These are phyloP conservation scores for Thripadectes ignobilis DNA, from an alignment of 2,797 vertebrate genomes.

Conservation along the genomic window DNA sequence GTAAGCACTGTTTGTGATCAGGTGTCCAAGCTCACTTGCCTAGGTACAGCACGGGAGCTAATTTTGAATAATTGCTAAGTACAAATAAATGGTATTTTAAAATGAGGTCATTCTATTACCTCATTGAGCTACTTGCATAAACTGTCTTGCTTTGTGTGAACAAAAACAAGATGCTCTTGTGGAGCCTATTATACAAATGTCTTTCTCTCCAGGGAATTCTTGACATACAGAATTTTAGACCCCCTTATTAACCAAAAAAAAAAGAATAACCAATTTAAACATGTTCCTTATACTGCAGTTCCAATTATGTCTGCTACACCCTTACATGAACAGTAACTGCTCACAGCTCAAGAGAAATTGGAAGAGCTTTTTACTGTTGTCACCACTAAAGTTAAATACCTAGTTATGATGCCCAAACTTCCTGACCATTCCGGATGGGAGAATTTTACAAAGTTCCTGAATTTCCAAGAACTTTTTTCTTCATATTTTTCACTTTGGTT, in stretches of 20 bases:
- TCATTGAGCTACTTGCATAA: background rate
- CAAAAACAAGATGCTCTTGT: background rate
- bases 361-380: background rate
- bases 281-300: background rate
- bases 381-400: background rate
- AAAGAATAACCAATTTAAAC: background rate
- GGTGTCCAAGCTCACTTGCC: background rate
- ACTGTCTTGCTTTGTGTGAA: background rate
- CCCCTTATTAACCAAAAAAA: background rate
- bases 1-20: background rate
- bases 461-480: background rate
- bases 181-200: background rate
- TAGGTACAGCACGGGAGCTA: background rate
- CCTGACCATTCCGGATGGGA: background rate
- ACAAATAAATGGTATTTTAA: background rate
- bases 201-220: background rate
- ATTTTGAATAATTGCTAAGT: background rate
- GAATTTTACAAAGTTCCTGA: background rate
- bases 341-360: background rate
- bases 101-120: background rate
- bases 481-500: background rate
- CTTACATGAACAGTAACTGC: background rate
- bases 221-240: background rate
- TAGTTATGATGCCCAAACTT: background rate
- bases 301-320: background rate